phyloP scores from a whole-genome alignment of 1,140 invertebrate species.

The Aphelinus atriplicis region DNA sequence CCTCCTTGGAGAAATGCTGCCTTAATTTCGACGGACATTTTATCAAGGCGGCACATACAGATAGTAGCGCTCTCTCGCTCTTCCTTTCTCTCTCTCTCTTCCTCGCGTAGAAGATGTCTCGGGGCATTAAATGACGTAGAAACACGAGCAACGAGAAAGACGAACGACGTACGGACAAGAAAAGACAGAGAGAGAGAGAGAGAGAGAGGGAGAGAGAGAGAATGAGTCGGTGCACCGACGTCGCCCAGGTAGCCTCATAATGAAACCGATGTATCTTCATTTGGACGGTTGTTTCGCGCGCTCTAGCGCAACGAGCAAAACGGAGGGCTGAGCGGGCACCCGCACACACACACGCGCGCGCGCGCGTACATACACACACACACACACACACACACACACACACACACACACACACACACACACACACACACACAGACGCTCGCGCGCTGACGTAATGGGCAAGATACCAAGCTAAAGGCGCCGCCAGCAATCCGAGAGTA shows the following conservation, averaged over 20 bases:
- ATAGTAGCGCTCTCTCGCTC: background rate
- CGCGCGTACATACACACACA: background rate
- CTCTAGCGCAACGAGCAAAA: conserved; percentile 22
- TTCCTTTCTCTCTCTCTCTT: background rate
- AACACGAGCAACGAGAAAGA: conserved; percentile 18
- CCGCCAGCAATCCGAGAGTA: conserved; percentile 11
- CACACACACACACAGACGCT: no score
- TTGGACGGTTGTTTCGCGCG: conserved; percentile 53
- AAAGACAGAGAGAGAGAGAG: background rate
- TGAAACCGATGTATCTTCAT: conserved; percentile 60
- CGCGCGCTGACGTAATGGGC: conserved; percentile 8
- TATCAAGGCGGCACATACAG: conserved; percentile 11
- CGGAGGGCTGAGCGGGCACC: background rate
- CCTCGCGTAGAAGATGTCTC: conserved; percentile 21
- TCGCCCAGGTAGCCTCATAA: conserved; percentile 51
- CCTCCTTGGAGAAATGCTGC: conserved; percentile 4
- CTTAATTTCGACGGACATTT: conserved; percentile 27
- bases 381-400: background rate
- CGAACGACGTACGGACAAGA: background rate
- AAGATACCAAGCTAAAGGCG: conserved; percentile 26
- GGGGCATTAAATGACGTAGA: conserved; percentile 23
- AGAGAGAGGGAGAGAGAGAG: conserved; percentile 34
- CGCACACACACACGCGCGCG: conserved; percentile 2
- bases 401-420: conserved; percentile 13
- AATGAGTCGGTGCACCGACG: background rate